These are phyloP conservation scores for Murina feae DNA, from an alignment of 2,113 vertebrate species.

Conservation along the genomic window DNA sequence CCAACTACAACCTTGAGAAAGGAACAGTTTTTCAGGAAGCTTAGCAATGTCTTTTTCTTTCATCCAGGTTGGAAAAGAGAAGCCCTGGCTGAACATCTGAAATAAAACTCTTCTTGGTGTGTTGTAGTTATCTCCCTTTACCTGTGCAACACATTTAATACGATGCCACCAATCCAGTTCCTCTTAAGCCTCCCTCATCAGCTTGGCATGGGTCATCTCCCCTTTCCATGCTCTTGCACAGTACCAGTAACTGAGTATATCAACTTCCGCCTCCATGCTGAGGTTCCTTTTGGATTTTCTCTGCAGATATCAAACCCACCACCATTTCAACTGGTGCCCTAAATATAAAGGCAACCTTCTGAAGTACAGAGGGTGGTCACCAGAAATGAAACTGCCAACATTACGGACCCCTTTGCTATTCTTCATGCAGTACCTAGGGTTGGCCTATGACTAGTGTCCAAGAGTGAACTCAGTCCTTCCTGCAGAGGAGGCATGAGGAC, in stretches of 20 bases:
- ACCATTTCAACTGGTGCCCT: conserved; percentile 78
- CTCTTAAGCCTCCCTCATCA: conserved; percentile 77
- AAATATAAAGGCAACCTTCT: conserved; percentile 69
- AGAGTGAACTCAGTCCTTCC: conserved; percentile 71
- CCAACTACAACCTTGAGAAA: conserved; percentile 90
- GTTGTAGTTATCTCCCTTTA: neutral
- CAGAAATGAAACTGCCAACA: conserved; percentile 69
- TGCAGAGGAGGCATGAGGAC: neutral
- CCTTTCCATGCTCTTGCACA: conserved; percentile 82
- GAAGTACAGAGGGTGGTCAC: conserved; percentile 65
- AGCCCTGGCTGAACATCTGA: too few species aligned
- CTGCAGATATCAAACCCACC: conserved; percentile 81
- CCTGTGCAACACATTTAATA: neutral
- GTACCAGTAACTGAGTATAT: conserved; percentile 76
- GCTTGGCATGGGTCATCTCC: conserved; percentile 75
- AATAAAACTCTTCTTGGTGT: neutral
- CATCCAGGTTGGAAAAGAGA: neutral
- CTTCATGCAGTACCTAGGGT: conserved; percentile 64
- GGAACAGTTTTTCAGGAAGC: conserved; percentile 86
- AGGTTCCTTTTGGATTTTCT: conserved; percentile 81
- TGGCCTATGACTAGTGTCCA: conserved; percentile 73
- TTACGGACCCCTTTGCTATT: conserved; percentile 50
- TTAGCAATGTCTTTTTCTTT: conserved; percentile 38
- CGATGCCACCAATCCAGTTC: neutral
- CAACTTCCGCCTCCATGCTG: conserved; percentile 80